phyloP scores from a whole-genome alignment of 2,113 vertebrate species.

The Panthera tigris region DNA sequence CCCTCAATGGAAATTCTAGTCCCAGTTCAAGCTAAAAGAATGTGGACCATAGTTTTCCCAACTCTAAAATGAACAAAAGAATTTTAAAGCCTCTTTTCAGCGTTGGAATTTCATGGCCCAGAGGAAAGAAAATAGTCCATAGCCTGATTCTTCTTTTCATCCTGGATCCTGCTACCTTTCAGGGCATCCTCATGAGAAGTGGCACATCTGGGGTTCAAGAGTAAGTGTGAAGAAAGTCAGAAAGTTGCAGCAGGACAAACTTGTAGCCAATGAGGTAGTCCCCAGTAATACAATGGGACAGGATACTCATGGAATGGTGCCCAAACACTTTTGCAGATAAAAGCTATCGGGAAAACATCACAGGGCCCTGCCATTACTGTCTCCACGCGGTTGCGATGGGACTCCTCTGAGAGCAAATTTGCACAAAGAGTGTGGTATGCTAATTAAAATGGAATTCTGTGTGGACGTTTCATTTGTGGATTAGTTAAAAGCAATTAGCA shows the following conservation, averaged over 20 bases:
- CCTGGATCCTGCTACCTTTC: neutral
- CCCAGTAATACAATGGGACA: neutral
- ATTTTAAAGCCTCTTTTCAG: slow-evolving; percentile 8
- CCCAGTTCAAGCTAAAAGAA: neutral
- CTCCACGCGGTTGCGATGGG: slow-evolving; percentile 46
- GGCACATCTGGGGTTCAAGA: slow-evolving; percentile 52
- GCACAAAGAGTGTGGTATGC: slow-evolving; percentile 36
- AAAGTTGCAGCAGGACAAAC: slow-evolving; percentile 34
- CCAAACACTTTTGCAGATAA: slow-evolving; percentile 69
- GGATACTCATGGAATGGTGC: neutral
- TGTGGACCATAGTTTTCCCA: neutral
- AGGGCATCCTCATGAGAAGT: slow-evolving; percentile 8
- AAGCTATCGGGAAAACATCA: slow-evolving; percentile 71
- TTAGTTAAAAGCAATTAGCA: slow-evolving; percentile 66
- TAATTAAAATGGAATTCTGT: slow-evolving; percentile 74
- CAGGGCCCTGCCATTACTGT: slow-evolving; percentile 52
- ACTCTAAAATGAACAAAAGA: slow-evolving; percentile 2
- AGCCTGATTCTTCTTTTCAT: slow-evolving; percentile 16
- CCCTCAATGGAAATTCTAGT: neutral
- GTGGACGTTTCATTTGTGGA: slow-evolving; percentile 46
- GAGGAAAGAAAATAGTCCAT: neutral
- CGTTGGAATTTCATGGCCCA: slow-evolving; percentile 9
- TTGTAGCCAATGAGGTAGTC: slow-evolving; percentile 21
- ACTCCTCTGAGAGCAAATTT: slow-evolving; percentile 58
- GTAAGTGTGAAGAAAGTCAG: slow-evolving; percentile 18